A percentile compares a stretch with the other conserved stretches of the same genome.
Conservation (phyloP, 2,888 invertebrate species). For the Pachymerium ferrugineum region DNA sequence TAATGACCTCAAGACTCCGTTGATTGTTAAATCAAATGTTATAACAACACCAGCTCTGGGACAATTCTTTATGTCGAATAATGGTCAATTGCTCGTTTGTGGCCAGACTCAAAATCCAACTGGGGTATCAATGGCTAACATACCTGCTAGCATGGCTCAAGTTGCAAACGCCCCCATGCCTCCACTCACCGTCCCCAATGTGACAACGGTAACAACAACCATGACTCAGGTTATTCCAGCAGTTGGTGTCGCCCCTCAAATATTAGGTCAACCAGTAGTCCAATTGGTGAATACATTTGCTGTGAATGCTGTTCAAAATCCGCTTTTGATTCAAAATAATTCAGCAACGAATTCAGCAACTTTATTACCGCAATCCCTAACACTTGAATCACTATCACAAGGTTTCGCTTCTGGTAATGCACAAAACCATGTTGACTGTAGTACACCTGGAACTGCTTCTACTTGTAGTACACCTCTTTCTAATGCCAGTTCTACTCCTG, state of each 20-base stretch:
- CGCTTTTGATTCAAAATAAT: conserved; percentile 40
- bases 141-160: conserved; percentile 36
- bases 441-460: conserved; percentile 38
- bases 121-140: conserved; percentile 37
- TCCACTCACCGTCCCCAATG: conserved; percentile 43
- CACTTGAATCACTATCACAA: conserved; percentile 10
- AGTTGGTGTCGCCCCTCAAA: conserved; percentile 40
- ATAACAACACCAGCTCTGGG: conserved; percentile 35
- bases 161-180: conserved; percentile 43
- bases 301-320: conserved; percentile 40
- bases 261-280: conserved; percentile 40
- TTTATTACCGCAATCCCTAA: neutral
- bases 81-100: conserved; percentile 39
- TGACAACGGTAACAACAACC: conserved; percentile 43
- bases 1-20: conserved; percentile 25
- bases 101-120: conserved; percentile 36
- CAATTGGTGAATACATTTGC: conserved; percentile 66
- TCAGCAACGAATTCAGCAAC: conserved; percentile 16
- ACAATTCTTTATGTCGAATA: conserved; percentile 38
- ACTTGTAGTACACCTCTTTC: conserved; percentile 40
- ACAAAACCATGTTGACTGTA: conserved; percentile 37
- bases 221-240: conserved; percentile 45
- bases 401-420: conserved; percentile 27
- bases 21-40: conserved; percentile 34
- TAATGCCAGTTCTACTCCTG: conserved; percentile 39